Conservation (phyloP, 2,113 vertebrate genomes). For the Rhizomys pruinosus region DNA sequence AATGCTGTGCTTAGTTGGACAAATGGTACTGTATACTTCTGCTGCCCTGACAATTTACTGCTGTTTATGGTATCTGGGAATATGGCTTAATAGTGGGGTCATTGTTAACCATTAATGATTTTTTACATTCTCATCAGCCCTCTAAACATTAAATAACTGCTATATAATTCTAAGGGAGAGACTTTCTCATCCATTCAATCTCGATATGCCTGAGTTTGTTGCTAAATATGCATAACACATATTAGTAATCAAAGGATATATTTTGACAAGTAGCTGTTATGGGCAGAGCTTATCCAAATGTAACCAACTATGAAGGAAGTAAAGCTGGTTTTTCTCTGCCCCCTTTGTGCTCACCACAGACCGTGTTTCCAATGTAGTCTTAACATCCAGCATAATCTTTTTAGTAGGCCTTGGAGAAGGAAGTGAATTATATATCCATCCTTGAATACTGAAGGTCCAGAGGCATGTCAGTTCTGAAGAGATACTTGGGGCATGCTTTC, state of each 20-base stretch:
- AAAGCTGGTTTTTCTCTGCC: not conserved
- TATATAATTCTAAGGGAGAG: not conserved
- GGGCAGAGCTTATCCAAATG: constrained; percentile 8
- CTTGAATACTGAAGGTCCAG: not conserved
- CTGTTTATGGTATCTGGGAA: constrained; percentile 58
- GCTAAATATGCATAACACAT: constrained; percentile 34
- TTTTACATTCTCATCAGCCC: constrained; percentile 29
- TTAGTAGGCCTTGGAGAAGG: not conserved
- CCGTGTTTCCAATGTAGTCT: not conserved
- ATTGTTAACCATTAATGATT: constrained; percentile 15
- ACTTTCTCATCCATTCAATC: not conserved
- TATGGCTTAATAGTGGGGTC: constrained; percentile 49
- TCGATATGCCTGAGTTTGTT: constrained; percentile 9
- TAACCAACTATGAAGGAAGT: not conserved
- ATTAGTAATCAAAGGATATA: constrained; percentile 16
- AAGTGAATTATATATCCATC: not conserved
- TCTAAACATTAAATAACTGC: constrained; percentile 46
- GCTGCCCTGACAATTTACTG: constrained; percentile 64
- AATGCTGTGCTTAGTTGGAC: constrained; percentile 69
- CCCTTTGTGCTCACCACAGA: not conserved
- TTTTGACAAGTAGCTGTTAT: constrained; percentile 60
- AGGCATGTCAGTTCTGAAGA: not conserved
- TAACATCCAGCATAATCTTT: not conserved
- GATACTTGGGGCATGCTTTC: not conserved
- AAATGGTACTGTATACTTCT: constrained; percentile 55